Evolutionary conservation across 2,888 invertebrate species (phyloP), one percentile per base, ranked within the genome.

Genomic region (Agriopis leucophaearia): DNA sequence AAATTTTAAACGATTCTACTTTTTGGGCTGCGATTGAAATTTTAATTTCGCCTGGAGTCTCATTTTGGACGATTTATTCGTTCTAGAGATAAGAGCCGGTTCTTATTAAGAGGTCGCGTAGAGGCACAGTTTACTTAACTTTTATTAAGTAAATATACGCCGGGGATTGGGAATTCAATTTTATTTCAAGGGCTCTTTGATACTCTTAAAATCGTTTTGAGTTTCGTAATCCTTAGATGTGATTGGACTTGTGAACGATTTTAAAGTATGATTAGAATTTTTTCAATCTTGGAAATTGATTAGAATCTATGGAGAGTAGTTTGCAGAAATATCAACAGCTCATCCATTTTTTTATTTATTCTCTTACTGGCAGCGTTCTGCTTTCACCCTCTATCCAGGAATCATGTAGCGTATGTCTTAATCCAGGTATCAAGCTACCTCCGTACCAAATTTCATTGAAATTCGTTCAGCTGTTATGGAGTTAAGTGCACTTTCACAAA

Each of bases 1-100:
- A 81, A 83, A 83, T 79, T 80, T 81, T 77, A 77, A 81, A 83
- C 81, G 84, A 80, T 82, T 70, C 66, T 64, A 65, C 56, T 69
- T 70, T 73, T 64, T 59, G 50, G 54, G 66, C 61, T 78, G 76
- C 70, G 76, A 82, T 84, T 84, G 81, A 84, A 82, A 77, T 84
- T 81, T 79, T 77, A 78, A 81, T 80, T 79, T 78, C 73, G 74
- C 72, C 69, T 73, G 51, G 69, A 69, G 70, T 78, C 72, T 75
- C 75, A 78, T 71, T 70, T 76, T 72, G 68, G 58, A 75, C 72
- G 64, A 75, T 65, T 68, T 71, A 80, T 72, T 71, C 70, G 69
- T 61, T 57, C 40, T 55, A 44, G 55, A 67, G 56, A 58, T 70
- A 65, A 50, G 54, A 70, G 47, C 51, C 66, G 64, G 66, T 62